phyloP scores from a whole-genome alignment of 2,888 invertebrate species.

The Mythimna loreyi region DNA sequence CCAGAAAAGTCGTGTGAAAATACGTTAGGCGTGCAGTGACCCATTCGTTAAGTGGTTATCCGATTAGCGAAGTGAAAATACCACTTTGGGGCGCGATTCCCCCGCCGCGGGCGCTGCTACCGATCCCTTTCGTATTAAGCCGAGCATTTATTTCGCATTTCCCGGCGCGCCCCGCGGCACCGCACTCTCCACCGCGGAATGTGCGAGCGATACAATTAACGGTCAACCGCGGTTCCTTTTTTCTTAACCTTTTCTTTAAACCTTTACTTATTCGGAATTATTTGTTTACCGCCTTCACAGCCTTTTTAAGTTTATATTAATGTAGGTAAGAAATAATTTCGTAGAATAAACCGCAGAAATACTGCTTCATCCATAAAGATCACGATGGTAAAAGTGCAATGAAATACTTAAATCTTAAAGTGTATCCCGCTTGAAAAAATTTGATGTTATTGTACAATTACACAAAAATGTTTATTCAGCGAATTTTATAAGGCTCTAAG shows the following conservation, averaged over 20 bases:
- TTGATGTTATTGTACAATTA: slow-evolving; percentile 84
- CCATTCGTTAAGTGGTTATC: slow-evolving; percentile 92
- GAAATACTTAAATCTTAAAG: slow-evolving; percentile 66
- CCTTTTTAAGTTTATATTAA: not conserved
- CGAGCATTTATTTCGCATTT: slow-evolving; percentile 90
- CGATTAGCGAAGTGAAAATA: slow-evolving; percentile 92
- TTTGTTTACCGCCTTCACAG: not conserved
- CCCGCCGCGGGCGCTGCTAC: slow-evolving; percentile 85
- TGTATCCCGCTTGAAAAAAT: slow-evolving; percentile 67
- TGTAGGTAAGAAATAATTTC: not conserved
- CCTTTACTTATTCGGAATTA: not conserved
- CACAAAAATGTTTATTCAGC: slow-evolving; percentile 88
- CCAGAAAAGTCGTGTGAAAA: slow-evolving; percentile 90
- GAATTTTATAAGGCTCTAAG: slow-evolving; percentile 88
- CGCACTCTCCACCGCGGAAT: slow-evolving; percentile 75
- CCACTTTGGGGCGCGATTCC: slow-evolving; percentile 90
- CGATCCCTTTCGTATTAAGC: slow-evolving; percentile 89
- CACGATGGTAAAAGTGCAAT: slow-evolving; percentile 60
- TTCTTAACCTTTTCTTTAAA: slow-evolving; percentile 60
- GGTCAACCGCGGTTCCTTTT: slow-evolving; percentile 78
- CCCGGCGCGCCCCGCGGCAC: slow-evolving; percentile 82
- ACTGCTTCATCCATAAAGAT: slow-evolving; percentile 20
- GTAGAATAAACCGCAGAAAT: slow-evolving; percentile 11
- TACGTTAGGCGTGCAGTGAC: slow-evolving; percentile 91
- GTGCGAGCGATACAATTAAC: slow-evolving; percentile 81